Evolutionary conservation across 2,797 vertebrate species (phyloP).

Genomic region (Acrocephalus scirpaceus): DNA sequence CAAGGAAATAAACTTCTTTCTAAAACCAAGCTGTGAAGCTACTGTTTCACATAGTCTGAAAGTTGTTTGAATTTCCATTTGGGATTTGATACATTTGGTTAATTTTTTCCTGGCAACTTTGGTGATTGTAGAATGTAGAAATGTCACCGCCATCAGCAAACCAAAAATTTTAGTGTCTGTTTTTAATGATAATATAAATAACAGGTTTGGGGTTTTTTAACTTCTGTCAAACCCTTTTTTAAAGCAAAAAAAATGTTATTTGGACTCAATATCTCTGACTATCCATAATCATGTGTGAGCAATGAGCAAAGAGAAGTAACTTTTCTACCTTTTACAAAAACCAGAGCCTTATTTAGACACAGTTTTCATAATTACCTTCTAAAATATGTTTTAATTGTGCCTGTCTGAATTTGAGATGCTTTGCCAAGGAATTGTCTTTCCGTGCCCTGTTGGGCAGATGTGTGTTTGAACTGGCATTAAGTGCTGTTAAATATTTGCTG

Average conservation of each 20-base stretch:
- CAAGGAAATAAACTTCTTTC: neutral
- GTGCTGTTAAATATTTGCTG: neutral
- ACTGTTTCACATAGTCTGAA: neutral
- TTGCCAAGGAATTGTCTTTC: neutral
- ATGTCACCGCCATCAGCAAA: neutral
- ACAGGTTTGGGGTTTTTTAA: neutral
- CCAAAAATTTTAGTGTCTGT: neutral
- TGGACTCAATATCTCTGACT: neutral
- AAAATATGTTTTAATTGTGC: neutral
- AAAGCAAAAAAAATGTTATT: neutral
- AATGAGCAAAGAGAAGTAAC: neutral
- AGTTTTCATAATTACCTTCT: neutral
- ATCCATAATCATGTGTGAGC: neutral
- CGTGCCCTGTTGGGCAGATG: neutral
- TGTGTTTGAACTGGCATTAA: neutral
- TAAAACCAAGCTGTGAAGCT: neutral
- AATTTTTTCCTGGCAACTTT: neutral
- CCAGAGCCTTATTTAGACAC: neutral
- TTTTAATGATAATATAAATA: neutral
- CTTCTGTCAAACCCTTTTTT: neutral
- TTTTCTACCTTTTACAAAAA: neutral
- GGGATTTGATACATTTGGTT: neutral
- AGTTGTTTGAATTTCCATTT: neutral
- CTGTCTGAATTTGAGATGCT: neutral
- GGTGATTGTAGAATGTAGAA: neutral